Conservation (phyloP, 2,113 vertebrate genomes). For the Muntiacus muntjak region DNA sequence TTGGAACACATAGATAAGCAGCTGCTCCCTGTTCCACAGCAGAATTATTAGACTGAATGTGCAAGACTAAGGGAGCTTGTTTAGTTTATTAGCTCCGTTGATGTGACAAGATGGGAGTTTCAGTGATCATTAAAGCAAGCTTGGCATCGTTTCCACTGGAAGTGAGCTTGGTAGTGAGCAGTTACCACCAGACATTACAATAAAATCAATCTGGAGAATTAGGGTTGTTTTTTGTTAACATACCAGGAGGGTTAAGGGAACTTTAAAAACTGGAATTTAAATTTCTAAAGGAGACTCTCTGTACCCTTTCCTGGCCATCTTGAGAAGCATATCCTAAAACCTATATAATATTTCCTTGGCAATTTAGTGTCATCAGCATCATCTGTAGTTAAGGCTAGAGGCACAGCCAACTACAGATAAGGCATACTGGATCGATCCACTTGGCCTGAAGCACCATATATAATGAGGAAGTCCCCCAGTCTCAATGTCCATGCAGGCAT, state of each 20-base stretch:
- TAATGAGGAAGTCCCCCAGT: not conserved
- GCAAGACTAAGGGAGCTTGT: not conserved
- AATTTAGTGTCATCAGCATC: not conserved
- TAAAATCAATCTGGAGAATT: slow-evolving; percentile 34
- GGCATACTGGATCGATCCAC: not conserved
- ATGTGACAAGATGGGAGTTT: not conserved
- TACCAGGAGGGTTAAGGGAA: not conserved
- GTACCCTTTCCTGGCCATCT: not conserved
- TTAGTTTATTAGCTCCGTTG: not conserved
- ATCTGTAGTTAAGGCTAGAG: not conserved
- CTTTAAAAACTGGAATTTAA: slow-evolving; percentile 22
- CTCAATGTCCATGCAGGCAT: not conserved
- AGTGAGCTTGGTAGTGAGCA: slow-evolving; percentile 12
- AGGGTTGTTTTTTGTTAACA: not conserved
- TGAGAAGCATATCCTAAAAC: not conserved
- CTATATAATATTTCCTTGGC: not conserved
- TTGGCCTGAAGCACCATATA: not conserved
- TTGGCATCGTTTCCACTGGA: slow-evolving; percentile 15
- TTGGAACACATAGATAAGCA: slow-evolving; percentile 15
- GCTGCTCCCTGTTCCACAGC: not conserved
- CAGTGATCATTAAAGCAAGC: not conserved
- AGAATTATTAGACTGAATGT: not conserved
- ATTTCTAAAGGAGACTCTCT: slow-evolving; percentile 10
- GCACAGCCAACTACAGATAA: not conserved
- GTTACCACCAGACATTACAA: slow-evolving; percentile 31